phyloP scores from a whole-genome alignment of 2,888 invertebrate genomes.

The Lepidocyrtoides sp. region DNA sequence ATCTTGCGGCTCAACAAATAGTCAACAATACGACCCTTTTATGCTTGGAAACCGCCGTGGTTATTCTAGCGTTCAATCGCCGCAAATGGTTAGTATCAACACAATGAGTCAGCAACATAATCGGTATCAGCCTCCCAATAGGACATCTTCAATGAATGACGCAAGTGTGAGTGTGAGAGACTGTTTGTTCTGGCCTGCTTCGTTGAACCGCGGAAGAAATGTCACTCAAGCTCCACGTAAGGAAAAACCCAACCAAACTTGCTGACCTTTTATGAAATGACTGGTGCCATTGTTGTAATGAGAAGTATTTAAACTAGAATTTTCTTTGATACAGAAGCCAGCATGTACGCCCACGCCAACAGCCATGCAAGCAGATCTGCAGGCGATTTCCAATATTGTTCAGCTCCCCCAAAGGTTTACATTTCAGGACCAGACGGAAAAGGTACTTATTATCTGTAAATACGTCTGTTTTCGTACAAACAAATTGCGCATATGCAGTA shows the following conservation, averaged over 20 bases:
- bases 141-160: conserved; percentile 16
- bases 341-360: background rate
- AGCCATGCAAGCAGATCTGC: background rate
- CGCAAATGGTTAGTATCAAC: conserved; percentile 40
- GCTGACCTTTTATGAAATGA: too few species aligned
- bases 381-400: conserved; percentile 37
- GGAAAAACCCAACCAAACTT: too few species aligned
- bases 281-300: too few species aligned
- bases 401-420: conserved; percentile 67
- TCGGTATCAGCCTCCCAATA: background rate
- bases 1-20: conserved; percentile 15
- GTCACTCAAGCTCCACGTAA: background rate
- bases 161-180: conserved; percentile 45
- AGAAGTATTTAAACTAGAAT: too few species aligned
- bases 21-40: conserved; percentile 42
- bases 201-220: conserved; percentile 22
- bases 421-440: conserved; percentile 44
- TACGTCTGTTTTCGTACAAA: too few species aligned
- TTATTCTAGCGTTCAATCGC: background rate
- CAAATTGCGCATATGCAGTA: too few species aligned
- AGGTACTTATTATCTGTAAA: conserved; percentile 7
- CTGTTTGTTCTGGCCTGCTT: conserved; percentile 65
- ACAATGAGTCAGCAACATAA: conserved; percentile 20
- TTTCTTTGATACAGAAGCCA: background rate
- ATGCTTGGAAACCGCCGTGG: conserved; percentile 63